These are phyloP conservation scores for Stichopus horrens DNA, from an alignment of 53 echinoderm and acorn worm species.

Conservation along the genomic window DNA sequence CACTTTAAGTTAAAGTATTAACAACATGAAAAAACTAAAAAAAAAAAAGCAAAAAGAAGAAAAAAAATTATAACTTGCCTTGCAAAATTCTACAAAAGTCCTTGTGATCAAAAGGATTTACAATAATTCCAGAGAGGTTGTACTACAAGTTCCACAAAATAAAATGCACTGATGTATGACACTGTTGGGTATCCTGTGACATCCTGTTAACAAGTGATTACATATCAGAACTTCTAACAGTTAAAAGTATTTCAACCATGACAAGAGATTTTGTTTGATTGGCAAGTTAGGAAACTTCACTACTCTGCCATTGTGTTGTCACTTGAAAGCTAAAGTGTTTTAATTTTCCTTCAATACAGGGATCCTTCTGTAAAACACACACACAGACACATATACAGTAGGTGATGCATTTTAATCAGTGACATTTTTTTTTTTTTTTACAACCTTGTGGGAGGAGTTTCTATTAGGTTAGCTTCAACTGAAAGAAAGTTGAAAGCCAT, in stretches of 20 bases:
- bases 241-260: neutral
- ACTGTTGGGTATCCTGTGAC: neutral
- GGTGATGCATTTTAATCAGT: neutral
- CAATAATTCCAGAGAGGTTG: neutral
- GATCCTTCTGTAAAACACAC: too few relatives aligned
- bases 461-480: neutral
- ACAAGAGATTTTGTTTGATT: neutral
- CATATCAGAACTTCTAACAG: neutral
- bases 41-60: too few relatives aligned
- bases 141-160: neutral
- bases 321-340: too few relatives aligned
- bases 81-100: neutral
- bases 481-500: too few relatives aligned
- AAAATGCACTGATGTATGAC: neutral
- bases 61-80: too few relatives aligned
- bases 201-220: neutral
- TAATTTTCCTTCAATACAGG: too few relatives aligned
- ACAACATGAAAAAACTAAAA: too few relatives aligned
- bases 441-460: neutral
- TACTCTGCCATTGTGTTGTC: too few relatives aligned
- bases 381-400: too few relatives aligned
- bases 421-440: neutral
- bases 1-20: too few relatives aligned
- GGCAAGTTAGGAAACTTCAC: too few relatives aligned
- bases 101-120: neutral